These are phyloP conservation scores for Oncopodura yosiiana DNA, from an alignment of 1,140 invertebrate genomes.

Conservation along the genomic window DNA sequence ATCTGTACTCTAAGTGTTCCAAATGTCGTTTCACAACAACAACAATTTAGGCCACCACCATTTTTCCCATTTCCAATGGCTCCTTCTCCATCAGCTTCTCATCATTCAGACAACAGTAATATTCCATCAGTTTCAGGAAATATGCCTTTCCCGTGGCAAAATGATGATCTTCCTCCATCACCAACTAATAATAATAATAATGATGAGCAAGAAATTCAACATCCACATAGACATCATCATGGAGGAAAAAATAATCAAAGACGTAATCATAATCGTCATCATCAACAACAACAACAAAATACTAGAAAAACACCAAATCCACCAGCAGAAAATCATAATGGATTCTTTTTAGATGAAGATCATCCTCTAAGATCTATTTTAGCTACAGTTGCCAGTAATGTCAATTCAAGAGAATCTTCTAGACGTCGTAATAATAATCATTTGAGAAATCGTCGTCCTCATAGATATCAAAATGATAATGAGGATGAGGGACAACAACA, in stretches of 20 bases:
- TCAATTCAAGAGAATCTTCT: slow-evolving; percentile 15
- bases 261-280: neutral
- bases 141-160: neutral
- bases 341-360: slow-evolving; percentile 25
- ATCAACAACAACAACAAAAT: neutral
- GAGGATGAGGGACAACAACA: slow-evolving; percentile 4
- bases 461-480: neutral
- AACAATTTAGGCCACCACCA: neutral
- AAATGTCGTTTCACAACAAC: too few species aligned
- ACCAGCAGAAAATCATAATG: neutral
- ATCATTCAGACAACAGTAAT: too few species aligned
- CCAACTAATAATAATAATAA: neutral
- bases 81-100: neutral
- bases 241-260: neutral
- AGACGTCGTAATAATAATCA: too few species aligned
- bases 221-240: slow-evolving; percentile 27
- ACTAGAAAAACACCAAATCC: neutral
- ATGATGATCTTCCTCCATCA: neutral
- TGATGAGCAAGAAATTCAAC: too few species aligned
- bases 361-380: slow-evolving; percentile 31
- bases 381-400: slow-evolving; percentile 17
- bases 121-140: too few species aligned
- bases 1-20: slow-evolving; percentile 6
- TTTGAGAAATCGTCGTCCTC: neutral
- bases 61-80: neutral